Base-by-base conservation (phyloP, 35 echinoderm and acorn worm species). In the Lytechinus variegatus region DNA sequence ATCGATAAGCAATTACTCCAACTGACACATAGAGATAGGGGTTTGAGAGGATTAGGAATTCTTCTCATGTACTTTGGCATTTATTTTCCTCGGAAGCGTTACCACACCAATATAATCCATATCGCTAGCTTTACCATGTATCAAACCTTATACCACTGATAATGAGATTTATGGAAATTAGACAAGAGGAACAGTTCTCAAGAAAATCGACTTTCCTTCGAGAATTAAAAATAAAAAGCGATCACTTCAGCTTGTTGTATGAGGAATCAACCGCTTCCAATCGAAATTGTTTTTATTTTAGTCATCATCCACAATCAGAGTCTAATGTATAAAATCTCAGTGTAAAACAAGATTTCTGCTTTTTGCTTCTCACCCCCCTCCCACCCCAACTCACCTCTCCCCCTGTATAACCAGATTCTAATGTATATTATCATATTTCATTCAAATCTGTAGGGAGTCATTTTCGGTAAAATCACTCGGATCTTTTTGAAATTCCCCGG, bases 381-480 rank as follows among this genome's bases (percentile, higher is more conserved):
- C 16, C 52, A 93, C 92, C 54, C 53, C 53, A 44, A 44, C 33
- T 44, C 33, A 44, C 66, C n/a, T 21, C 2, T 9, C 4, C 24
- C 88, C 16, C 52, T 56, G 54, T 19, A 29, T 24, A 55, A 24
- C 13, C 12, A 79, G 19, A n/a, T 79, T 16, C 19, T 7, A n/a
- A 79, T 8, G 66, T 5, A 79, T 24, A 79, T 24, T 93, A 54
- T 57, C 54, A 93, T n/a, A 27, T 56, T 54, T 55, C 92, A n/a
- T 28, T 93, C 14, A 54, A 33, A 53, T 24, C 92, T 28, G 1
- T 93, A 12, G 92, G 92, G 92, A 93, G 53, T 54, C 92, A 93
- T 93, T 93, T 93, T 93, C 54, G 92, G 92, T 27, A 54, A 93
- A 93, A 93, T 93, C 92, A 57, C 52, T 93, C 21, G 92, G 52